These are phyloP conservation scores for Nautilus pompilius DNA, from an alignment of 1,140 invertebrate species.

Conservation along the genomic window DNA sequence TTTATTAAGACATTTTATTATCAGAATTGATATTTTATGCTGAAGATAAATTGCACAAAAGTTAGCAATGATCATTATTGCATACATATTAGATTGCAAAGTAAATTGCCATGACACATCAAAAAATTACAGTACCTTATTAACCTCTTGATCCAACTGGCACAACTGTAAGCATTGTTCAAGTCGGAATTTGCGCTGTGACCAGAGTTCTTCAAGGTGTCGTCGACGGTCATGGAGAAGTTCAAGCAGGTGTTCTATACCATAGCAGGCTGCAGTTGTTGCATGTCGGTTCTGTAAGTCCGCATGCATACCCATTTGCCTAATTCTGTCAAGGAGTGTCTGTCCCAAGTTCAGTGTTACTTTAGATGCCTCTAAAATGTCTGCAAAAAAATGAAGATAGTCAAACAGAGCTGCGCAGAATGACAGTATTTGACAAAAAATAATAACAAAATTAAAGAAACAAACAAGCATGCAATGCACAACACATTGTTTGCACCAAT, in stretches of 20 bases:
- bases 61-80: too few relatives aligned
- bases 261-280: constrained; percentile 56
- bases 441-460: not conserved
- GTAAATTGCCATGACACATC: too few relatives aligned
- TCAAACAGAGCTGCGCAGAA: not conserved
- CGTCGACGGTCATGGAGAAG: constrained; percentile 74
- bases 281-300: constrained; percentile 54
- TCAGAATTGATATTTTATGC: too few relatives aligned
- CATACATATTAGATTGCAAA: too few relatives aligned
- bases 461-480: not conserved
- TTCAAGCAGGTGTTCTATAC: constrained; percentile 57
- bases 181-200: constrained; percentile 62
- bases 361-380: constrained; percentile 74
- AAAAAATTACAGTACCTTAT: too few relatives aligned
- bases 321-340: constrained; percentile 65
- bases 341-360: constrained; percentile 76
- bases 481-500: not conserved
- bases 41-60: too few relatives aligned
- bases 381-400: constrained; percentile 30
- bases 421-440: not conserved
- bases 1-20: too few relatives aligned
- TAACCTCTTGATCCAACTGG: constrained; percentile 70
- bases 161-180: constrained; percentile 77
- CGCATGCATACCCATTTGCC: constrained; percentile 54
- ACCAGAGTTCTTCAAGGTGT: constrained; percentile 72